Base-by-base conservation (phyloP, 2,113 vertebrate species). In the Siniperca knerii region DNA sequence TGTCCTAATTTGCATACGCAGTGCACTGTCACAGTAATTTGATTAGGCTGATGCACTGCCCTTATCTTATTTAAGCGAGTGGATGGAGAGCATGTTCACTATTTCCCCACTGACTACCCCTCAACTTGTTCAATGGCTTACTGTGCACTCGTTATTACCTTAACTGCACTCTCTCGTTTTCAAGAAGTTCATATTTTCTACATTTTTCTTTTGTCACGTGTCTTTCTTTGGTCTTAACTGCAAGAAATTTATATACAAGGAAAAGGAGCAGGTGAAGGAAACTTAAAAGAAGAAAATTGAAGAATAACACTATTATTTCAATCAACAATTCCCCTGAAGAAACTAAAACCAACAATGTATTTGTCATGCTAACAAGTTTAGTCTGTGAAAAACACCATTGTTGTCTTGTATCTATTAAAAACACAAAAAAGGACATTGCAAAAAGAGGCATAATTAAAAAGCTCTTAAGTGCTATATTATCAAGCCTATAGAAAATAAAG, bases 1-100 rank as follows among this genome's bases (percentile, higher is more conserved):
- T 0, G 8, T 8, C 8, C 33, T 61, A 37, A 60, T 57, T 62
- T 77, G 50, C 5, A 23, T 4, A 15, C 2, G 9, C 44, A 64
- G 72, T 55, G 18, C 12, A 50, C 68, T 65, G 44, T n/a, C 18
- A 72, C 46, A 33, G 46, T 64, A 52, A 81, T 55, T 44, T 79
- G 35, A 79, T 61, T 15, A 67, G 40, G 25, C 25, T 21, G 58
- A 57, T 42, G 15, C 12, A 35, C 52, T 8, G 25, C 13, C 48
- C 20, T 58, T 42, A 12, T 16, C 7, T 71, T 46, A n/a, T 58
- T 16, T 60, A 4, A 55, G 57, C 42, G 9, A 48, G n/a, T 50
- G 21, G 42, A 48, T 35, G 21, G 58, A 66, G 48, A 29, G n/a
- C 70, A 79, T n/a, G 9, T 50, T 9, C 20, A 50, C 8, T 60